Percentiles rank a stretch among this genome's conserved stretches.
phyloP scores from a whole-genome alignment of 1,140 invertebrate species.

The Heliconius congener region DNA sequence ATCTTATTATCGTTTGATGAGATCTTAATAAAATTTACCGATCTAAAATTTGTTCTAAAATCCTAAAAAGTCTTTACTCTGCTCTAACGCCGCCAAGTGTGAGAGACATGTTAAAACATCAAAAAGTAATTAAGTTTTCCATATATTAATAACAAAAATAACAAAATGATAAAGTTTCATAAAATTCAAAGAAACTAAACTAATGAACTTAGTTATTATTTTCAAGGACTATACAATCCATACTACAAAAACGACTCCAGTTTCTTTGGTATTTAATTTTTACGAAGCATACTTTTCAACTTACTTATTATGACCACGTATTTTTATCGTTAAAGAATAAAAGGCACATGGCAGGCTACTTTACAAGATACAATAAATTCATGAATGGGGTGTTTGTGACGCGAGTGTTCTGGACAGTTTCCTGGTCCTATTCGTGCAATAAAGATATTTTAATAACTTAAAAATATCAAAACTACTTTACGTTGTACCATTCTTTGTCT shows the following conservation, averaged over 20 bases:
- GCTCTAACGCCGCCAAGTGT: no score
- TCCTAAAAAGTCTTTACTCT: no score
- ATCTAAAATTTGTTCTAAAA: no score
- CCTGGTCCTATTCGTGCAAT: neutral
- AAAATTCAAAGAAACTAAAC: neutral
- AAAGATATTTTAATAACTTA: slow-evolving; percentile 2
- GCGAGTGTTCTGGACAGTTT: slow-evolving; percentile 1
- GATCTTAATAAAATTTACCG: no score
- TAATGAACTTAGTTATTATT: neutral
- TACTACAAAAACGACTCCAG: neutral
- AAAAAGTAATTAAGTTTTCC: no score
- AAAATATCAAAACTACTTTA: neutral
- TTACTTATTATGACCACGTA: slow-evolving; percentile 14
- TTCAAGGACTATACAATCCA: neutral
- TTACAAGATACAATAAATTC: slow-evolving; percentile 22
- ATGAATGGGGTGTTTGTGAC: slow-evolving; percentile 3
- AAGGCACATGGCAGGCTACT: slow-evolving; percentile 4
- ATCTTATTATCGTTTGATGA: no score
- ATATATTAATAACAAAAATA: neutral
- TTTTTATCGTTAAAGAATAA: slow-evolving; percentile 19
- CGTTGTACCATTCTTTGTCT: neutral
- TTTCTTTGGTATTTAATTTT: slow-evolving; percentile 18
- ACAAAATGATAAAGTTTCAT: neutral
- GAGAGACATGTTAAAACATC: no score
- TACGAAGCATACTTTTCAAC: slow-evolving; percentile 7